A percentile compares a stretch with the other conserved stretches of the same genome.
These are phyloP conservation scores for Melierax canorus DNA, from an alignment of 2,113 vertebrate species.

Conservation along the genomic window DNA sequence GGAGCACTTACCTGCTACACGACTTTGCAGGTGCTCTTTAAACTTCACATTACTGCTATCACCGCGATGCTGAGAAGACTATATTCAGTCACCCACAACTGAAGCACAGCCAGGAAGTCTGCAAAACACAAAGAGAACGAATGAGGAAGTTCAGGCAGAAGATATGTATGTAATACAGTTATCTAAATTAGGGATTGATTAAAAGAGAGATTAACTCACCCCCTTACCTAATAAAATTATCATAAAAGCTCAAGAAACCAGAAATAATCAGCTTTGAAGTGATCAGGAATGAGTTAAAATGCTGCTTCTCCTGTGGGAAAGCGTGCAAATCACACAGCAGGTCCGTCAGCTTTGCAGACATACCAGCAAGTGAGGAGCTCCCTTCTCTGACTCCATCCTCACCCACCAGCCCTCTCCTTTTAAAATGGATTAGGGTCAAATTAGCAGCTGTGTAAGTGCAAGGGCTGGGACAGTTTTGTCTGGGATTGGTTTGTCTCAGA, in stretches of 20 bases:
- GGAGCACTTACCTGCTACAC: constrained; percentile 47
- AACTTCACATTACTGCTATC: not conserved
- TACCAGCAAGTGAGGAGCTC: not conserved
- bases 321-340: not conserved
- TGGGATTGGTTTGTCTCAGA: not conserved
- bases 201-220: not conserved
- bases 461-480: constrained; percentile 16
- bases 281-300: not conserved
- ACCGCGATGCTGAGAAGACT: not conserved
- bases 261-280: not conserved
- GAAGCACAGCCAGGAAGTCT: constrained; percentile 46
- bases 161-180: not conserved
- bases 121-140: not conserved
- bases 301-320: not conserved
- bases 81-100: not conserved
- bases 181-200: not conserved
- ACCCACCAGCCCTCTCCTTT: not conserved
- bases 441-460: not conserved
- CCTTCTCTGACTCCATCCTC: not conserved
- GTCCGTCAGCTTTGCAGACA: not conserved
- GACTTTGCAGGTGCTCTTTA: constrained; percentile 39
- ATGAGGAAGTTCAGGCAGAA: constrained; percentile 33
- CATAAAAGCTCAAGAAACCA: not conserved
- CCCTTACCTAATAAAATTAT: not conserved
- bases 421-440: constrained; percentile 23